Base-by-base conservation (phyloP, 2,113 vertebrate genomes). In the Malurus elegans region DNA sequence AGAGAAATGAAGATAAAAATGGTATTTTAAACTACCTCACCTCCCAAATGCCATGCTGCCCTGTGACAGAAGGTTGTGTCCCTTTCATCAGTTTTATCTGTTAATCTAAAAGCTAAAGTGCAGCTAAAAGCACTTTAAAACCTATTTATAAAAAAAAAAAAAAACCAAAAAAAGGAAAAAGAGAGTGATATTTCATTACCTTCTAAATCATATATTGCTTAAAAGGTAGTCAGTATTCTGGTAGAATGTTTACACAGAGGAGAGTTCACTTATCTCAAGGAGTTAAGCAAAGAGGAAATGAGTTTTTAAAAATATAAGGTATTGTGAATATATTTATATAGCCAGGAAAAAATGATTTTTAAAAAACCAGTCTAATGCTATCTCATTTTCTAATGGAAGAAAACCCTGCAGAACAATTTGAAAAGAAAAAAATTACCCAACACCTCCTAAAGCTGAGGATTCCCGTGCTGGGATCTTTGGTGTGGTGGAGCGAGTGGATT, bases 41-140 rank as follows among this genome's bases (percentile, higher is more conserved):
- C 85, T 88, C 92, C 86, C 79, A 94, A 78, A 90, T 88, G 88
- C 92, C 85, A 88, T 23, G 85, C 72, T 92, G 84, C 81, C 66
- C 88, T 74, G 72, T 86, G 90, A 94, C 81, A 94, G 94, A 90
- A 93, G 90, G 85, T 90, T 96, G 75, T 86, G 85, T 95, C 85
- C 53, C 51, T 96, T 96, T 96, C 94, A 92, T 97, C 82, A 58
- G 67, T 91, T 95, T 96, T 97, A 96, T 96, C 95, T 95, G 90
- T 91, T 94, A 93, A 95, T 97, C 92, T 96, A 92, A 91, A 96
- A 94, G 81, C 84, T 95, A 76, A 90, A 95, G 87, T 93, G 84
- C 89, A 94, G 81, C 94, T 95, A 96, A 97, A 97, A 95, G 95
- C 88, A 94, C 94, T 96, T 94, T 86, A 96, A 92, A 90, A 93